Evolutionary conservation across 2,888 invertebrate genomes (phyloP).

Genomic region (Drosophila kuntzei): DNA sequence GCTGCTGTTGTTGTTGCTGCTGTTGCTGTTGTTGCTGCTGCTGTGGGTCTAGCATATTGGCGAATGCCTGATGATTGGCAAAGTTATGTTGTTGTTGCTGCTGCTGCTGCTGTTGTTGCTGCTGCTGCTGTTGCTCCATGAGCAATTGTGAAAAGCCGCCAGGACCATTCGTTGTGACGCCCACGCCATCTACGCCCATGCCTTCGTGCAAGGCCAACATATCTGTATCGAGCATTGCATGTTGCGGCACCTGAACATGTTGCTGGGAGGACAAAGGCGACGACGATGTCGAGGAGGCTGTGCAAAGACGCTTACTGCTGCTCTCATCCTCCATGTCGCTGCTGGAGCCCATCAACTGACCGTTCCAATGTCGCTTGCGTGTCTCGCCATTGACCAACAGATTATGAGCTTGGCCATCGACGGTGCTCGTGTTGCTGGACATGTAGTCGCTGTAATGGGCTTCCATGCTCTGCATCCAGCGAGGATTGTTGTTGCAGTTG

Average conservation of each 20-base stretch:
- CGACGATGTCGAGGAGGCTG: conserved; percentile 76
- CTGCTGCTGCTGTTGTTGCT: conserved; percentile 72
- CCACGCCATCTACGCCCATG: conserved; percentile 70
- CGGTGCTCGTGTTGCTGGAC: conserved; percentile 63
- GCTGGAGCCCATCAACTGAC: conserved; percentile 73
- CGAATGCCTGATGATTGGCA: conserved; percentile 67
- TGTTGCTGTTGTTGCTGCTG: conserved; percentile 69
- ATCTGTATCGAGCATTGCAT: conserved; percentile 77
- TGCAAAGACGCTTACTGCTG: conserved; percentile 82
- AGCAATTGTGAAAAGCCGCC: conserved; percentile 76
- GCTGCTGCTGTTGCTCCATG: conserved; percentile 77
- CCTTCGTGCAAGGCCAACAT: conserved; percentile 81
- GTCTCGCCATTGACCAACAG: conserved; percentile 66
- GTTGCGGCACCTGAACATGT: conserved; percentile 65
- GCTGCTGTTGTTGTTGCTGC: conserved; percentile 66
- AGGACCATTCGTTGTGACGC: conserved; percentile 62
- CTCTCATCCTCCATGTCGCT: conserved; percentile 78
- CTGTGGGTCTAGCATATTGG: conserved; percentile 60
- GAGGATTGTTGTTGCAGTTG: conserved; percentile 82
- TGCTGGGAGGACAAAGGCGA: conserved; percentile 76
- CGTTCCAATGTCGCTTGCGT: conserved; percentile 83
- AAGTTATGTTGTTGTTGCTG: conserved; percentile 72
- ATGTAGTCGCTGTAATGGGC: conserved; percentile 83
- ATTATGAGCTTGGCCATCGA: conserved; percentile 57
- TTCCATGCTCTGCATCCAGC: conserved; percentile 85